Evolutionary conservation across 2,888 invertebrate genomes (phyloP).

Genomic region (Ochropleura leucogaster): DNA sequence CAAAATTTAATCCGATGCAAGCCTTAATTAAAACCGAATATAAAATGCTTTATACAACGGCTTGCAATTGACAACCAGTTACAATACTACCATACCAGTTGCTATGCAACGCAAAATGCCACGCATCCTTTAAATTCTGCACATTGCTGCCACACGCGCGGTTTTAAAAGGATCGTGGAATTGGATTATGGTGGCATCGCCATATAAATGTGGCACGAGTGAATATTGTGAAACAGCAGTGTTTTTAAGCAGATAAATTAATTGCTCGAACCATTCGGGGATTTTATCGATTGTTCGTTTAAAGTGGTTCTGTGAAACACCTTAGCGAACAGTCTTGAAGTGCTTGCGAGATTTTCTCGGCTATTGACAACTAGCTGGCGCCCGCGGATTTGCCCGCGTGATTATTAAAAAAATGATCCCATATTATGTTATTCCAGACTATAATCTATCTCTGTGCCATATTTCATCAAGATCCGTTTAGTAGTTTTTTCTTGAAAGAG

Average conservation of each 20-base stretch:
- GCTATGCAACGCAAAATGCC: slow-evolving; percentile 7
- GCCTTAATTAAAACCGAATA: slow-evolving; percentile 44
- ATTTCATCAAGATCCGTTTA: too few relatives aligned
- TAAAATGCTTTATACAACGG: slow-evolving; percentile 35
- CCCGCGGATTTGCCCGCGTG: too few relatives aligned
- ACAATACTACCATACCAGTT: neutral
- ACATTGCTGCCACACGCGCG: slow-evolving; percentile 2
- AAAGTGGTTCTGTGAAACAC: neutral
- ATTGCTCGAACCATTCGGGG: neutral
- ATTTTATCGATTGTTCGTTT: neutral
- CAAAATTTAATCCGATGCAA: slow-evolving; percentile 21
- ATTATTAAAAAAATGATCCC: too few relatives aligned
- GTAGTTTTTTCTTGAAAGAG: too few relatives aligned
- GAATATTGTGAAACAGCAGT: neutral
- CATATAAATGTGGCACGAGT: neutral
- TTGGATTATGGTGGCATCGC: slow-evolving; percentile 7
- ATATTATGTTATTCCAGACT: too few relatives aligned
- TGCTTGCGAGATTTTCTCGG: neutral
- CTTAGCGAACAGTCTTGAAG: too few relatives aligned
- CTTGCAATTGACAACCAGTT: slow-evolving; percentile 7
- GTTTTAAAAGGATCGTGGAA: slow-evolving; percentile 16
- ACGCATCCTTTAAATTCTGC: slow-evolving; percentile 25
- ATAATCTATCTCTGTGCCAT: too few relatives aligned
- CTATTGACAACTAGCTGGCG: too few relatives aligned
- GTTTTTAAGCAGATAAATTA: neutral